These are phyloP conservation scores for Trachelus iudaicus DNA, from an alignment of 2,888 invertebrate genomes.

Conservation along the genomic window DNA sequence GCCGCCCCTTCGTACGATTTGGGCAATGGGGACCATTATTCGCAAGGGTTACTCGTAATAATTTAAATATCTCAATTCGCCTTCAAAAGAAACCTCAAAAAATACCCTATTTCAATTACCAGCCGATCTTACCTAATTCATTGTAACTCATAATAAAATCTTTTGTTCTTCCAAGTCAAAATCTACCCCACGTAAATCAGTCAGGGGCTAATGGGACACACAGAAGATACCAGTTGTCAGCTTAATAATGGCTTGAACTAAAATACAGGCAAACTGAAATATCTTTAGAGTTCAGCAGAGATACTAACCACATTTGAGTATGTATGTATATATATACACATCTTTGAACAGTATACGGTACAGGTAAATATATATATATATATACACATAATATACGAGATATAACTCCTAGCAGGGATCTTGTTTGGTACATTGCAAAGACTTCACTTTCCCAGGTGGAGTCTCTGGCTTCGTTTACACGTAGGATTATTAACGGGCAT, in stretches of 20 bases:
- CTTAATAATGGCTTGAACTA: neutral
- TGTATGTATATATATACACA: neutral
- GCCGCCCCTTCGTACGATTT: neutral
- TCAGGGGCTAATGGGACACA: neutral
- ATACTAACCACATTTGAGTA: neutral
- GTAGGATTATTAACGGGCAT: neutral
- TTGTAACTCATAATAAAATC: neutral
- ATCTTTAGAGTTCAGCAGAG: neutral
- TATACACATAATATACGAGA: neutral
- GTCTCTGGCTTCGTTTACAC: neutral
- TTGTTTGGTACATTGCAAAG: neutral
- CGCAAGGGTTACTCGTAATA: neutral
- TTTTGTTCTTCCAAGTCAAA: neutral
- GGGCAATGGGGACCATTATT: neutral
- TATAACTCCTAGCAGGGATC: neutral
- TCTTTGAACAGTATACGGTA: no score
- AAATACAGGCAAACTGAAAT: neutral
- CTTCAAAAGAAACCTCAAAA: neutral
- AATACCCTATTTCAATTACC: neutral
- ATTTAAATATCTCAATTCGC: neutral
- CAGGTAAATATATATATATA: no score
- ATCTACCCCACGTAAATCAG: neutral
- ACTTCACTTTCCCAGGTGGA: neutral
- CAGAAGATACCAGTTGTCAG: neutral
- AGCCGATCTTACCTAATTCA: neutral